A percentile compares a stretch with the other conserved stretches of the same genome.
These are phyloP conservation scores for Cyphomyrus discorhynchus DNA, from an alignment of 2,113 vertebrate genomes.

Conservation along the genomic window DNA sequence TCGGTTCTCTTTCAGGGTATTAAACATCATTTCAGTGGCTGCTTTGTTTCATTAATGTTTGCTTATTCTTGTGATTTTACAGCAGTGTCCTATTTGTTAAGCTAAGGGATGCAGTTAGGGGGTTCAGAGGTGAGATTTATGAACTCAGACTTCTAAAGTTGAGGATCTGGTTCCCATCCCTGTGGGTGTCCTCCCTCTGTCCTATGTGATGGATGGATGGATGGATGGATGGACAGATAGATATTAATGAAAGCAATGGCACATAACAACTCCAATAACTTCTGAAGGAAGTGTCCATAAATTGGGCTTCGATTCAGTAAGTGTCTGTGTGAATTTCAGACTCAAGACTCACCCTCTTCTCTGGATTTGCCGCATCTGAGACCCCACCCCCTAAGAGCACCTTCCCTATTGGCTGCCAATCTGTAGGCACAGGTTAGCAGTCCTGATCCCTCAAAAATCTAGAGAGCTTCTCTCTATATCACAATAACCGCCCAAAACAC, in stretches of 20 bases:
- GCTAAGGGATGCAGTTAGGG: not conserved
- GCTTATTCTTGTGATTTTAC: not conserved
- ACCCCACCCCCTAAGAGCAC: not conserved
- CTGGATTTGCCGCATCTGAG: not conserved
- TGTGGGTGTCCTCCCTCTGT: not conserved
- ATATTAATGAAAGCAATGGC: not conserved
- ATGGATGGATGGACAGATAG: not conserved
- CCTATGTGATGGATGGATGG: not conserved
- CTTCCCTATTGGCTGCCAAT: not conserved
- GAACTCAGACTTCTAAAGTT: not conserved
- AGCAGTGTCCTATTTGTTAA: not conserved
- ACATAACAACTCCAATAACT: not conserved
- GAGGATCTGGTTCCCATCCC: not conserved
- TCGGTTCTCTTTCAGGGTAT: not conserved
- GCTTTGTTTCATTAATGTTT: not conserved
- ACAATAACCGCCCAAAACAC: not conserved
- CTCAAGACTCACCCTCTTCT: not conserved
- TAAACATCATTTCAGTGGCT: not conserved
- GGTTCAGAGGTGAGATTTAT: not conserved
- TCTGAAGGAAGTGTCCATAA: not conserved
- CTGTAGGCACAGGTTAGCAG: not conserved
- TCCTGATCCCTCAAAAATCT: not conserved
- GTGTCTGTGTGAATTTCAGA: not conserved
- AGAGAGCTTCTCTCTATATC: not conserved
- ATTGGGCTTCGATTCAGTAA: not conserved